phyloP scores from a whole-genome alignment of 2,113 vertebrate species.

The Stomatorhinus ivindoensis region DNA sequence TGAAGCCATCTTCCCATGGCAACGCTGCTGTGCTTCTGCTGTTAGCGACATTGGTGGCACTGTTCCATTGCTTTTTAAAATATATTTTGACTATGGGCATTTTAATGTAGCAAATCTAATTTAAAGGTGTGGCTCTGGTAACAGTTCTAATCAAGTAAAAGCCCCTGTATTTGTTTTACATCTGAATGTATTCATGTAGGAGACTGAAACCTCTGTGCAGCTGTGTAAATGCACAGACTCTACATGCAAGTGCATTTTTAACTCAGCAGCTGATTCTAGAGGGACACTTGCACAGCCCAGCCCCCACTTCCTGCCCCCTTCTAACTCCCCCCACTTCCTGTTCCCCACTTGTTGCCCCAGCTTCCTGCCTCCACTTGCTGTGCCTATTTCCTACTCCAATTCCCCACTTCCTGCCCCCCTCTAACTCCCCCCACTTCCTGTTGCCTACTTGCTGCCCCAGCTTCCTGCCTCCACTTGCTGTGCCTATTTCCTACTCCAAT shows the following conservation, averaged over 20 bases:
- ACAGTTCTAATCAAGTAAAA: background rate
- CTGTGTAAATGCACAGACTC: no score
- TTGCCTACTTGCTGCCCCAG: background rate
- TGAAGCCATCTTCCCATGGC: background rate
- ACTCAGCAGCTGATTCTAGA: background rate
- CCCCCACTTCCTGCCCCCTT: background rate
- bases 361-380: background rate
- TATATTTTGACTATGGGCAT: background rate
- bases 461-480: background rate
- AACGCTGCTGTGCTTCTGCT: background rate
- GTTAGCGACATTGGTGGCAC: background rate
- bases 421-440: background rate
- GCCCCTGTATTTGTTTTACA: background rate
- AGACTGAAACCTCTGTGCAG: background rate
- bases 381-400: no score
- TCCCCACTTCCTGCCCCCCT: background rate
- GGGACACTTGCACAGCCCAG: background rate
- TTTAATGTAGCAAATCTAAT: background rate
- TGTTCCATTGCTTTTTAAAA: background rate
- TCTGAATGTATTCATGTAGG: background rate
- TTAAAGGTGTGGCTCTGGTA: background rate
- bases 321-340: background rate
- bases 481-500: background rate
- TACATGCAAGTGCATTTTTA: background rate
- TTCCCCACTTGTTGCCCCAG: background rate